Base-by-base conservation (phyloP, 2,888 invertebrate species). In the Drosophila antonietae region DNA sequence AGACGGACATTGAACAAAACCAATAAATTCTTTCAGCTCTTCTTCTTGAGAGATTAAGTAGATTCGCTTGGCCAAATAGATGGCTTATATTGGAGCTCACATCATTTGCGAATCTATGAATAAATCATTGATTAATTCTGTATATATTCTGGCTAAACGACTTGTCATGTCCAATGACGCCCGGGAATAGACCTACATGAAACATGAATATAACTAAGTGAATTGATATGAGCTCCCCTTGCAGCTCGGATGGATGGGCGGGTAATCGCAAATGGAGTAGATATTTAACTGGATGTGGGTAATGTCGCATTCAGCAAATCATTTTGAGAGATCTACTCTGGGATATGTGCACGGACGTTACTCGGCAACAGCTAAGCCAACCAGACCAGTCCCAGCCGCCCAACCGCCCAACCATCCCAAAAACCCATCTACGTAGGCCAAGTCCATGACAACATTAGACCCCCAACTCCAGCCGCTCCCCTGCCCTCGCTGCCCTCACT, bases 301-400 rank as follows among this genome's bases (percentile, higher is more conserved):
- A 47, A 66, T 55, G 67, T 63, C 41, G 44, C 35, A 61, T 52
- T 61, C 23, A 53, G 56, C 49, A 67, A 67, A 68, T 61, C 49
- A 67, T 72, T 78, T 67, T 43, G 58, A 56, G 43, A 59, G 66
- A 61, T 65, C 46, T 64, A 47, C 39, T 23, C 37, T 44, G 35
- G 49, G 44, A 51, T 49, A 37, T 53, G 59, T 35, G 52, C 66
- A 31, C 55, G 76, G 75, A 74, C 79, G 80, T 79, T 63, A 58
- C 75, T 15, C 46, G 77, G 80, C 80, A 65, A 80, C 78, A 51
- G 65, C 56, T 49, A 47, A 69, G 20, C 52, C 72, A 55, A 28
- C 68, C 68, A 44, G 44, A 3, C 47, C 37, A 15, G 10, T 6
- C 14, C 14, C 14, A 23, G 23, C 23, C 23, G 23, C 23, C 66